These are phyloP conservation scores for Microtus montanus DNA, from an alignment of 2,113 vertebrate species.

Conservation along the genomic window DNA sequence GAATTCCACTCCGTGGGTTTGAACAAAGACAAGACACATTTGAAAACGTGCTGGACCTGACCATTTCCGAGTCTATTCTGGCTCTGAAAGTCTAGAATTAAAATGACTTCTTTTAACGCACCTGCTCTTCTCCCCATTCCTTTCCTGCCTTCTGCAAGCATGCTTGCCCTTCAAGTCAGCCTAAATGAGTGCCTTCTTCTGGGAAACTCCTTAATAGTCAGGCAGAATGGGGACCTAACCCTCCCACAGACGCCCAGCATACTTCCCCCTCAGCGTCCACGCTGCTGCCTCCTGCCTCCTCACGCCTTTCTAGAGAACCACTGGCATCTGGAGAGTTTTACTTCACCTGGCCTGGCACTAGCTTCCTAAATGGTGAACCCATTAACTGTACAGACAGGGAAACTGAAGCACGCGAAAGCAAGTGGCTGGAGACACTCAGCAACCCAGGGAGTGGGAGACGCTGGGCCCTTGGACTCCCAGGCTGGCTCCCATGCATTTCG, in stretches of 20 bases:
- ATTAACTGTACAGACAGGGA: neutral
- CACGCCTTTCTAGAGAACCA: neutral
- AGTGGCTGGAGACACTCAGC: neutral
- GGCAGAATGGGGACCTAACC: rapidly evolving
- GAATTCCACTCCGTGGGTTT: neutral
- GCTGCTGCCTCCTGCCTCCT: neutral
- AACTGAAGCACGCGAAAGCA: neutral
- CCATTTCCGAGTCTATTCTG: neutral
- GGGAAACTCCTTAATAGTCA: neutral
- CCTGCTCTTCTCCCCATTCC: neutral
- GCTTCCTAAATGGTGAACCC: too few relatives aligned
- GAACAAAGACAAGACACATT: neutral
- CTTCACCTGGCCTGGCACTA: neutral
- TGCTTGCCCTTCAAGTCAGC: neutral
- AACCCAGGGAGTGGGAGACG: neutral
- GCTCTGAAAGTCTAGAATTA: neutral
- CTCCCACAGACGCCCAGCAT: neutral
- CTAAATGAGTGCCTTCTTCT: neutral
- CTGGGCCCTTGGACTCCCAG: neutral
- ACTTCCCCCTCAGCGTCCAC: too few relatives aligned
- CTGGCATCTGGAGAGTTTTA: neutral
- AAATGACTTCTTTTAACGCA: neutral
- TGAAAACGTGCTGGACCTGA: neutral
- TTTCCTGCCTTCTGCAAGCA: neutral
- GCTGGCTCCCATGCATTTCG: neutral